phyloP scores from a whole-genome alignment of 2,888 invertebrate genomes.

The Drosophila quasianomalipes region DNA sequence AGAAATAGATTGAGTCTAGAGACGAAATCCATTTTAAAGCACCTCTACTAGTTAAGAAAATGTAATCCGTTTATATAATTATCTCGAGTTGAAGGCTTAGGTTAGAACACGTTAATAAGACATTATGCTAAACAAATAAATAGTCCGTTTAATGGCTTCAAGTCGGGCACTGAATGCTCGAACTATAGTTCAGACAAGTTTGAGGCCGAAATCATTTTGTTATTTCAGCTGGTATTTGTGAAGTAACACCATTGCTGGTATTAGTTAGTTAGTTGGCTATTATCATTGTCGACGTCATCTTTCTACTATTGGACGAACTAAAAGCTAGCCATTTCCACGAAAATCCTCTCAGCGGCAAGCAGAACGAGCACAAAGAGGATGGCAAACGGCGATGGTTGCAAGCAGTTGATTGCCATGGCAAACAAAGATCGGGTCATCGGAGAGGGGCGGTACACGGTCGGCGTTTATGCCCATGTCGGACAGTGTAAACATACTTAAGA shows the following conservation, averaged over 20 bases:
- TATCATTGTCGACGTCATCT: conserved; percentile 22
- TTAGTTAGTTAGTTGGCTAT: conserved; percentile 23
- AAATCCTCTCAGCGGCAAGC: conserved; percentile 54
- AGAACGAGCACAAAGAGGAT: conserved; percentile 34
- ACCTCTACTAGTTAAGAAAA: not conserved
- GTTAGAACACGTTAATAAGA: not conserved
- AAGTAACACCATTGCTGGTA: conserved; percentile 63
- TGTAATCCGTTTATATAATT: not conserved
- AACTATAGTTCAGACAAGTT: conserved; percentile 2
- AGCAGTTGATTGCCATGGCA: conserved; percentile 60
- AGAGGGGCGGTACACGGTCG: conserved; percentile 27
- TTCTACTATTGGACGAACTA: conserved; percentile 43
- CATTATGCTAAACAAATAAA: not conserved
- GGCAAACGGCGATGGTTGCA: conserved; percentile 53
- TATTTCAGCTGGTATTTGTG: conserved; percentile 55
- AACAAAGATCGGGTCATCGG: conserved; percentile 40
- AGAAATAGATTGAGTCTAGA: not conserved
- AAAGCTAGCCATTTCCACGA: conserved; percentile 68
- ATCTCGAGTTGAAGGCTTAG: not conserved
- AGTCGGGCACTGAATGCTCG: not conserved
- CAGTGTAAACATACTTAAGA: conserved; percentile 76
- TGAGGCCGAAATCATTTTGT: conserved; percentile 4
- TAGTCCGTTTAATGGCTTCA: not conserved
- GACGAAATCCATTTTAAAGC: not conserved
- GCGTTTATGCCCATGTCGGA: conserved; percentile 55